Evolutionary conservation across 1,140 invertebrate species (phyloP).

Genomic region (Gryllus bimaculatus): DNA sequence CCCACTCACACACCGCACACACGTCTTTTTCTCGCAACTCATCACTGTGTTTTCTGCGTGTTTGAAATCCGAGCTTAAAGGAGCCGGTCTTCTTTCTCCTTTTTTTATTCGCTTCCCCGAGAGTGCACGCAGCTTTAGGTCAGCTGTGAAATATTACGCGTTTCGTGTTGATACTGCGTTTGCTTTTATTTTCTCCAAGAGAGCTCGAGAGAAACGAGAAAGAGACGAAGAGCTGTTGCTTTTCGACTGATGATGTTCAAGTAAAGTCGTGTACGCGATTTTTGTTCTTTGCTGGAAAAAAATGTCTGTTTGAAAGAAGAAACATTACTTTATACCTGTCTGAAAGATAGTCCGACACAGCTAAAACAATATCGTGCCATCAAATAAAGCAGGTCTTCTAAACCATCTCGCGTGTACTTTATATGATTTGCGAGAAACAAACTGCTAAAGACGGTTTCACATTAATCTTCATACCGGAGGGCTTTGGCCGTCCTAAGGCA

Average conservation of each 20-base stretch:
- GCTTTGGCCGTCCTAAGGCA: neutral
- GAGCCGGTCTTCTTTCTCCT: neutral
- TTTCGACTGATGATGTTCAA: constrained; percentile 4
- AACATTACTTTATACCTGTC: constrained; percentile 5
- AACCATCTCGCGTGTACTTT: neutral
- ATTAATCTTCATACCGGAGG: neutral
- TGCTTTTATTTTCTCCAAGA: neutral
- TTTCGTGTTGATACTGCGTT: neutral
- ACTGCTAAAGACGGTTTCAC: neutral
- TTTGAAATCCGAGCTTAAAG: constrained; percentile 4
- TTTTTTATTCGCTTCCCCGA: neutral
- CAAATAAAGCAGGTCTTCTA: neutral
- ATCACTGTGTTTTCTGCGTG: neutral
- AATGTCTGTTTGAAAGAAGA: neutral
- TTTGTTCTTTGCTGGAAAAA: neutral
- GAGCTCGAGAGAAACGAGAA: neutral
- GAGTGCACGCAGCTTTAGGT: neutral
- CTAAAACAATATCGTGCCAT: neutral
- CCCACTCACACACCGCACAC: neutral
- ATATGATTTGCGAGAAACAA: neutral
- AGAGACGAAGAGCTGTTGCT: neutral
- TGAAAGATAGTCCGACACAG: neutral
- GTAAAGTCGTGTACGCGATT: neutral
- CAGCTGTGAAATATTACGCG: constrained; percentile 3
- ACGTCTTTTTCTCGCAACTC: neutral